Evolutionary conservation across 2,113 vertebrate genomes (phyloP).

Genomic region (Stomatorhinus ivindoensis): DNA sequence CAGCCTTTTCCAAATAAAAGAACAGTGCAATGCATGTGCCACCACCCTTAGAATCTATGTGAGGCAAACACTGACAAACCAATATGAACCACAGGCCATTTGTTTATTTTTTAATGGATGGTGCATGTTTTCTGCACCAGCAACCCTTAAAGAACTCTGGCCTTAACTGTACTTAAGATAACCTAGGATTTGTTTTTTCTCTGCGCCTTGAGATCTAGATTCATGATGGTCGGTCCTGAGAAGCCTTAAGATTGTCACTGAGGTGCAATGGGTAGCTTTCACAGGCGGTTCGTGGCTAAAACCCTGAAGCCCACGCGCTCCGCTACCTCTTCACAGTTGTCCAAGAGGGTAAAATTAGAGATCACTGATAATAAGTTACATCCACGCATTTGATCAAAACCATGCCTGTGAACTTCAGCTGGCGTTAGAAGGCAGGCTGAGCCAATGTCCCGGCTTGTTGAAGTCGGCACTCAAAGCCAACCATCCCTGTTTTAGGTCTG

Average conservation of each 20-base stretch:
- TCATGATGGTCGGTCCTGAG: not conserved
- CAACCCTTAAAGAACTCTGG: not conserved
- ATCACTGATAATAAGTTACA: not conserved
- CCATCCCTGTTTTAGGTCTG: not conserved
- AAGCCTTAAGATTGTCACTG: not conserved
- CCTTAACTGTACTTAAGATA: not conserved
- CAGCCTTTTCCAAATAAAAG: not conserved
- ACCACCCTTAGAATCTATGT: not conserved
- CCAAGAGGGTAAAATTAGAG: not conserved
- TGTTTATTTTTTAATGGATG: not conserved
- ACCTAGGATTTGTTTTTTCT: not conserved
- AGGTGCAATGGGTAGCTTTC: not conserved
- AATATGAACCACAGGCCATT: not conserved
- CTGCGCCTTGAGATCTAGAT: not conserved
- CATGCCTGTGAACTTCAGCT: not conserved
- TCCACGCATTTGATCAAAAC: not conserved
- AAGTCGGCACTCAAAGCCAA: not conserved
- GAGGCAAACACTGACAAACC: not conserved
- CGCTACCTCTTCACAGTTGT: not conserved
- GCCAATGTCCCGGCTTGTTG: not conserved
- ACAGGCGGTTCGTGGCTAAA: not conserved
- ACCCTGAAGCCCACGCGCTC: not conserved
- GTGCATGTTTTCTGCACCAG: not conserved
- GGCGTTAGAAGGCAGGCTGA: not conserved
- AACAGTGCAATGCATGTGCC: not conserved